Evolutionary conservation across 2,888 invertebrate species (phyloP).

Genomic region (Eupithecia insigniata): DNA sequence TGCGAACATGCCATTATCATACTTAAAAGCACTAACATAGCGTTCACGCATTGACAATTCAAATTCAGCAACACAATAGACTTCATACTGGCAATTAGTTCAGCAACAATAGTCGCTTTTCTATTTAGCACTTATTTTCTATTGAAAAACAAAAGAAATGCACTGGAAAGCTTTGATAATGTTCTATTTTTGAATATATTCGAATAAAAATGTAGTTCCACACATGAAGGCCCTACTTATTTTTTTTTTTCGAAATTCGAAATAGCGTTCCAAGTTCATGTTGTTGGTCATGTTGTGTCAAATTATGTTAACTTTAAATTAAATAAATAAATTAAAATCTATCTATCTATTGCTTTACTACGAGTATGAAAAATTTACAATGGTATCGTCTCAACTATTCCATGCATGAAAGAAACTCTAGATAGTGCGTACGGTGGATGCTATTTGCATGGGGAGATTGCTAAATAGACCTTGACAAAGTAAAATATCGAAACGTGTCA

Average conservation of each 20-base stretch:
- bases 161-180: not conserved
- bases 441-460: too few relatives aligned
- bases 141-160: not conserved
- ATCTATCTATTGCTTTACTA: too few relatives aligned
- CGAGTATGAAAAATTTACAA: too few relatives aligned
- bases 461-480: too few relatives aligned
- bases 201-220: not conserved
- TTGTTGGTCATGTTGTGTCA: too few relatives aligned
- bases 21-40: slow-evolving; percentile 23
- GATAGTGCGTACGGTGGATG: too few relatives aligned
- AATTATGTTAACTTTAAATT: too few relatives aligned
- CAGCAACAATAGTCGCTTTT: not conserved
- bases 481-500: too few relatives aligned
- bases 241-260: not conserved
- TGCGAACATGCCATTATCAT: slow-evolving; percentile 27
- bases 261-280: not conserved
- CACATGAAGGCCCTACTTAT: not conserved
- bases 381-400: too few relatives aligned
- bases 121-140: not conserved
- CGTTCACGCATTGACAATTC: slow-evolving; percentile 17
- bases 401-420: too few relatives aligned
- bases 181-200: not conserved
- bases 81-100: not conserved
- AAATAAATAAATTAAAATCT: too few relatives aligned
- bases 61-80: slow-evolving; percentile 6